Base-by-base conservation (phyloP, 1,140 invertebrate species). In the Macrosteles quadrilineatus region DNA sequence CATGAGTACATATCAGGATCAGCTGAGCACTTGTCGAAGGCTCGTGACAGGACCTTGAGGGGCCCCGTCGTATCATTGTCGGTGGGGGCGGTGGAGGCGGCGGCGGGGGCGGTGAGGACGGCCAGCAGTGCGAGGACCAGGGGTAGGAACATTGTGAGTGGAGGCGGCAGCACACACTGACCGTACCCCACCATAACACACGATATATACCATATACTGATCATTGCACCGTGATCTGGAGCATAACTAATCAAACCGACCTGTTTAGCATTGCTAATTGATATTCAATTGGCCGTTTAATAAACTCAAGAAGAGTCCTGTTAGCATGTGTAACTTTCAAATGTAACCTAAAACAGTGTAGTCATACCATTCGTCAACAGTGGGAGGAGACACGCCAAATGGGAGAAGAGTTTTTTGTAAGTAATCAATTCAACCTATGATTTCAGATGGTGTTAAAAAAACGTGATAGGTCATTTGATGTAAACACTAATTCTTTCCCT, bases 21-120 rank as follows among this genome's bases (percentile, higher is more conserved):
- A 36, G 30, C 14, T 3, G 83, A 85, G 29, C 91, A 92, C 72
- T 92, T 90, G 76, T 89, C 90, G 79, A 91, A 91, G 70, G 88
- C 81, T 77, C 86, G 84, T 68, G 84, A 85, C 63, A 85, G 78
- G 69, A 82, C 83, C 21, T 62, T 59, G 14, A 71, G 32, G 11
- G 53, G 32, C 9, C 65, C 50, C 4, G 25, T 25, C 2, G 25
- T 25, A 25, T 29, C 27, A n/a, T 59, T 25, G 14, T 2, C 23
- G 21, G 47, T 6, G 47, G 17, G 6, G 11, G 23, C 21, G 12
- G 55, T 4, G 9, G 23, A 9, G 27, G 23, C 21, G 12, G 55
- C 55, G 21, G 47, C 17, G 47, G 17, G n/a, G 11, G 23, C 55
- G 12, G 55, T 4, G 9, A 59, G 55, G 6, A 12, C 55, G 2